Evolutionary conservation across 2,888 invertebrate genomes (phyloP), one percentile per base, ranked within the genome.

Genomic region (Lamproptera curius): DNA sequence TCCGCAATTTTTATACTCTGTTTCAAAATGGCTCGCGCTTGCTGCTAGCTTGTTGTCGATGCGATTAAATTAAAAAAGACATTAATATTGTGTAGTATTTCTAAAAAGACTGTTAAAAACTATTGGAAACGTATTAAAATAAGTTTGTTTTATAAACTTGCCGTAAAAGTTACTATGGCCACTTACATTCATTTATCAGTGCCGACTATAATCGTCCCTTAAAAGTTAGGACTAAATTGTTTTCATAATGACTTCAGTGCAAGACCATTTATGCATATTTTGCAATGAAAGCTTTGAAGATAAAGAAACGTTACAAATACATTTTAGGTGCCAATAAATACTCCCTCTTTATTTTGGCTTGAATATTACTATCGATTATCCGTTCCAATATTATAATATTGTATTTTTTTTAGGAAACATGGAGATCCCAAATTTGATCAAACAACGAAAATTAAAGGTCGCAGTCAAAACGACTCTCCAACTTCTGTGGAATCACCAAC

Each of bases 381-480:
- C n/a, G n/a, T n/a, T n/a, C n/a, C n/a, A n/a, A n/a, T n/a, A n/a
- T n/a, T n/a, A n/a, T n/a, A n/a, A n/a, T 17, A 28, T 17, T 44
- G 54, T 20, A 20, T 20, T 54, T 34, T 26, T 16, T 42, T 36
- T 58, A 91, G 91, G 57, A 90, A 91, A 78, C 91, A 92, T 74
- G 91, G 89, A 0, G 90, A 91, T 64, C 90, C 90, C 40, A 88
- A 89, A 56, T 91, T 89, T 60, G 89, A 90, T 64, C 73, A 73
- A 35, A 80, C 73, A 46, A 76, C 85, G 16, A 73, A 70, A 49
- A 58, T 44, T 46, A 76, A 66, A 61, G 58, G 48, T 46, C 66
- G 71, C 37, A 46, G 57, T 42, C 67, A 68, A 52, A 65, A 63
- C 61, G 71, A 73, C 44, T 46, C 61, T 51, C 58, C 63, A 52